Evolutionary conservation across 2,888 invertebrate genomes (phyloP).

Genomic region (Tupiocoris notatus): DNA sequence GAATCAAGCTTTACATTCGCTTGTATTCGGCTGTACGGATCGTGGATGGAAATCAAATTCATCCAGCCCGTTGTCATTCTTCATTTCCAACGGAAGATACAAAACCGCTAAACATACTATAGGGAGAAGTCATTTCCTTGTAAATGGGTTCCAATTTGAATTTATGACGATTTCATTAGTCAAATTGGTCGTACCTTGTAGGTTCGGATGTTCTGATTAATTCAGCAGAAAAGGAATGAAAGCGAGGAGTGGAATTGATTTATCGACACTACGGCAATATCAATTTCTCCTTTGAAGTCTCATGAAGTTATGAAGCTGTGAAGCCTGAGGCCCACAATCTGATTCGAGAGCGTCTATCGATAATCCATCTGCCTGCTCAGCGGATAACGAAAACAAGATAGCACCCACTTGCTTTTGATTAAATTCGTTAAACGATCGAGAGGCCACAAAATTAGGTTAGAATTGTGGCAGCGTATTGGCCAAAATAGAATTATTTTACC

Average conservation of each 20-base stretch:
- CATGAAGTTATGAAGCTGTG: background rate
- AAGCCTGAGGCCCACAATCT: background rate
- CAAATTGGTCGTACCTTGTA: background rate
- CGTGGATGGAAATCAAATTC: no score
- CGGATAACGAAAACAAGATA: no score
- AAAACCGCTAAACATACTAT: no score
- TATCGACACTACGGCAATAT: background rate
- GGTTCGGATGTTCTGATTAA: background rate
- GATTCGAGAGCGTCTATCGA: background rate
- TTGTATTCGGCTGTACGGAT: no score
- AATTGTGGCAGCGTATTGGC: no score
- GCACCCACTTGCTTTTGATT: no score
- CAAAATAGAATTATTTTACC: no score
- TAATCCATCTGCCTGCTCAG: background rate
- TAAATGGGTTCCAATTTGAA: background rate
- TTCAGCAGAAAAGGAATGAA: background rate
- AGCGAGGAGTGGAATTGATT: background rate
- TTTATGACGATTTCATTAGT: constrained; percentile 22
- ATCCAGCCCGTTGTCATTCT: no score
- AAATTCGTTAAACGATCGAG: no score
- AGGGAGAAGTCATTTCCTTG: constrained; percentile 4
- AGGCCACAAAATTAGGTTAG: no score
- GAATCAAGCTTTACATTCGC: no score
- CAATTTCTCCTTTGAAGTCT: background rate
- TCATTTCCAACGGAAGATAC: no score